Evolutionary conservation across 2,888 invertebrate species (phyloP).

Genomic region (Brachypterus glaber): DNA sequence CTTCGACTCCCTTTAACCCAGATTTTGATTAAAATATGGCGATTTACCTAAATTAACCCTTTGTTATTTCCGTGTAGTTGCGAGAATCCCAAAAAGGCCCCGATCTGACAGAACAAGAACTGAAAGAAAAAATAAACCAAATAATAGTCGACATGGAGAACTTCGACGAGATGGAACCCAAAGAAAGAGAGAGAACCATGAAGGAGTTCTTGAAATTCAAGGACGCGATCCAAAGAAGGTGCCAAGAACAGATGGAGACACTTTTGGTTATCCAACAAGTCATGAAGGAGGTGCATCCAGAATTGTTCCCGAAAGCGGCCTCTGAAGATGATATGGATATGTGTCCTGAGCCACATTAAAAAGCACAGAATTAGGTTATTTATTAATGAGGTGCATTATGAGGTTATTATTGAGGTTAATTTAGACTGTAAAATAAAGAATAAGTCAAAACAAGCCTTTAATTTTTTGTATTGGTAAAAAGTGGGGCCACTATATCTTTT

Average conservation of each 20-base stretch:
- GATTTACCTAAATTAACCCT: no score
- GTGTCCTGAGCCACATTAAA: not conserved
- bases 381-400: no score
- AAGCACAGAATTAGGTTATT: no score
- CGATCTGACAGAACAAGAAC: not conserved
- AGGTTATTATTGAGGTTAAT: no score
- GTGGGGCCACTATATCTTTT: no score
- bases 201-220: conserved; percentile 2
- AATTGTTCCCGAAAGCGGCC: not conserved
- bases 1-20: no score
- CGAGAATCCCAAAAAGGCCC: not conserved
- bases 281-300: conserved; percentile 1
- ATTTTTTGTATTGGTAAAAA: no score
- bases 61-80: no score
- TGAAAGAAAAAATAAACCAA: not conserved
- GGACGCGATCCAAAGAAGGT: not conserved
- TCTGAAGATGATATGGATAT: not conserved
- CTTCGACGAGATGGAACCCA: not conserved
- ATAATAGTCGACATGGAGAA: not conserved
- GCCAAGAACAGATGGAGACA: not conserved
- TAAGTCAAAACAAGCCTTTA: no score
- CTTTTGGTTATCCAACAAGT: not conserved
- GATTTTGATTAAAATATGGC: no score
- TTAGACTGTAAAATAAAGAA: no score
- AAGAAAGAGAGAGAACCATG: not conserved